Evolutionary conservation across 1,140 invertebrate species (phyloP).

Genomic region (Tetraneura akinire): DNA sequence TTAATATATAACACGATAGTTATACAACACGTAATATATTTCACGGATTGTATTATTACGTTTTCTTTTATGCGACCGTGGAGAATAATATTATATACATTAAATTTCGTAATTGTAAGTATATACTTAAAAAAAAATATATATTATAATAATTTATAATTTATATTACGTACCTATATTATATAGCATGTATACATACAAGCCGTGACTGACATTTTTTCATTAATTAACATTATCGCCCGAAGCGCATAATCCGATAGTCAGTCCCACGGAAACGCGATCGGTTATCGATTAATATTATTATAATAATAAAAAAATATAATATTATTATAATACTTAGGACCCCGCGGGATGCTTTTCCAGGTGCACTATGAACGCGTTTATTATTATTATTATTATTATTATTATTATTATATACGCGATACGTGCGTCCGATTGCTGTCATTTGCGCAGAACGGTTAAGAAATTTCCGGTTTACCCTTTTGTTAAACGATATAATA

Average conservation of each 20-base stretch:
- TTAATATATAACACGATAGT: too few relatives aligned
- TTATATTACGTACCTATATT: neutral
- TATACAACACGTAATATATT: too few relatives aligned
- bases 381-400: neutral
- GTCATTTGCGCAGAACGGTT: neutral
- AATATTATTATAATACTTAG: neutral
- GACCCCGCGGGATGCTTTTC: neutral
- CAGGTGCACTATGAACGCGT: neutral
- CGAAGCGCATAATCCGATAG: neutral
- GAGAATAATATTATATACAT: too few relatives aligned
- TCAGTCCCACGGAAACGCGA: constrained; percentile 6
- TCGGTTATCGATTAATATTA: constrained; percentile 13
- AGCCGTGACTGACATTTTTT: constrained; percentile 19
- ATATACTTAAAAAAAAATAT: too few relatives aligned
- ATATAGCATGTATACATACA: too few relatives aligned
- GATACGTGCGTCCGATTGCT: neutral
- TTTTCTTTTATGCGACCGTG: too few relatives aligned
- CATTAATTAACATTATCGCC: constrained; percentile 35
- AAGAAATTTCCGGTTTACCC: constrained; percentile 12
- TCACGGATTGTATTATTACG: too few relatives aligned
- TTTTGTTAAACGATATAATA: neutral
- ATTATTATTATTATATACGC: neutral
- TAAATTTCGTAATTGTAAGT: too few relatives aligned
- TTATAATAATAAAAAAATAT: constrained; percentile 6
- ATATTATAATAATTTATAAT: too few relatives aligned